Percentiles rank a stretch among this genome's conserved stretches.
Conservation (phyloP, 2,888 invertebrate genomes). For the Neocrepidodera transversa region DNA sequence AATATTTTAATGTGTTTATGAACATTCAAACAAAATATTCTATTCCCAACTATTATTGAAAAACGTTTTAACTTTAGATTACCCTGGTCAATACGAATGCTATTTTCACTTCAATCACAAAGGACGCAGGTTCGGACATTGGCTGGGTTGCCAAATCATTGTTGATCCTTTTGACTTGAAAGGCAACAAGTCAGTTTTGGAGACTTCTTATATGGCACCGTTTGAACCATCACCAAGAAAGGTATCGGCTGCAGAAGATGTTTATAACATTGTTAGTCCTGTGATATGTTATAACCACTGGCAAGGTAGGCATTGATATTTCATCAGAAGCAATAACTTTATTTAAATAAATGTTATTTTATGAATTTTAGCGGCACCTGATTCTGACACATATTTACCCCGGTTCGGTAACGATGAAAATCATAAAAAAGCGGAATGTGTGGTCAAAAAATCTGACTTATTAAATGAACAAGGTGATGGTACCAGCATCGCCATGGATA, state of each 20-base stretch:
- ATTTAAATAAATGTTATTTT: background rate
- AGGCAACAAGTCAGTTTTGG: conserved; percentile 42
- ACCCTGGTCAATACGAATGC: conserved; percentile 58
- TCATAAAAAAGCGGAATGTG: background rate
- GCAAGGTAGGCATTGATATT: conserved; percentile 16
- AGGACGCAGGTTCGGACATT: conserved; percentile 59
- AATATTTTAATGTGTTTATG: no score
- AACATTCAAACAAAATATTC: no score
- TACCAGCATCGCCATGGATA: conserved; percentile 9
- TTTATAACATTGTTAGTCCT: conserved; percentile 14
- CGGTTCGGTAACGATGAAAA: background rate
- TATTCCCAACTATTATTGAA: no score
- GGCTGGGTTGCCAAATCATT: conserved; percentile 57
- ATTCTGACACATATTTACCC: background rate
- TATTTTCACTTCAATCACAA: conserved; percentile 61
- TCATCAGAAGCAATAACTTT: no score
- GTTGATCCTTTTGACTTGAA: conserved; percentile 51
- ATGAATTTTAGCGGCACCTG: background rate
- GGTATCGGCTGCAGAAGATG: background rate
- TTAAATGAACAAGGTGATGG: conserved; percentile 10
- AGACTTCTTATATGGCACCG: conserved; percentile 32
- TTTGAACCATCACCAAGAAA: background rate
- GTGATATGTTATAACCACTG: conserved; percentile 21
- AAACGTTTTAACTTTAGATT: conserved; percentile 46
- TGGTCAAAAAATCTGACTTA: conserved; percentile 1